Base-by-base conservation (phyloP, 2,797 vertebrate genomes). In the Sardinella longiceps region DNA sequence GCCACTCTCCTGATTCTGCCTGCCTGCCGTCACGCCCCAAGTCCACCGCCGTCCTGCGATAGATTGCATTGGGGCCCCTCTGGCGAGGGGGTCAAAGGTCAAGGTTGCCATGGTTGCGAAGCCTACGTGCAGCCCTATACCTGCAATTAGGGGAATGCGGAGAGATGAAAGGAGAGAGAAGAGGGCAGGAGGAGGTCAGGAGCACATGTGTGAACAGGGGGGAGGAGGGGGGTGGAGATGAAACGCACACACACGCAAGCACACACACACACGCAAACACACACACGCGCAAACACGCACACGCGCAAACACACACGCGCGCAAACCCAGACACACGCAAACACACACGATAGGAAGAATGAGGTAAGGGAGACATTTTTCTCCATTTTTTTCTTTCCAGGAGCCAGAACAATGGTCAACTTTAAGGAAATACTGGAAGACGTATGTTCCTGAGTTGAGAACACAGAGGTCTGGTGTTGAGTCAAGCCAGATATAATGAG, bases 31-130 rank as follows among this genome's bases (percentile, higher is more conserved):
- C n/a, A n/a, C n/a, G n/a, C n/a, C n/a, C n/a, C n/a, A n/a, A 20
- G 0, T 15, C 48, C 48, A 2, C 11, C 48, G 48, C 50, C 18
- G 18, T 23, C 51, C 18, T 6, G 5, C 51, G 20, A 53, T 5
- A 11, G 86, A 89, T 82, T 85, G 87, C 88, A 83, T 88, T 82
- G 15, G 66, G 66, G 84, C 84, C 87, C 66, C 33, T 5, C 18
- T 4, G 30, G 12, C 0, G 12, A 83, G 80, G 86, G 86, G 91
- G 91, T 94, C 92, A 93, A 86, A 90, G 92, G 88, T 93, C 88
- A 93, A 84, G 83, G 90, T 85, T 87, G 85, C 85, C 51, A 7
- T 88, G 81, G 85, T 84, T 85, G 88, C 83, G 33, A 77, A 84
- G 85, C 88, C 83, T 87, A 89, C 33, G 85, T 70, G 81, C 56